Evolutionary conservation across 2,888 invertebrate species (phyloP).

Genomic region (Smittia sp.): DNA sequence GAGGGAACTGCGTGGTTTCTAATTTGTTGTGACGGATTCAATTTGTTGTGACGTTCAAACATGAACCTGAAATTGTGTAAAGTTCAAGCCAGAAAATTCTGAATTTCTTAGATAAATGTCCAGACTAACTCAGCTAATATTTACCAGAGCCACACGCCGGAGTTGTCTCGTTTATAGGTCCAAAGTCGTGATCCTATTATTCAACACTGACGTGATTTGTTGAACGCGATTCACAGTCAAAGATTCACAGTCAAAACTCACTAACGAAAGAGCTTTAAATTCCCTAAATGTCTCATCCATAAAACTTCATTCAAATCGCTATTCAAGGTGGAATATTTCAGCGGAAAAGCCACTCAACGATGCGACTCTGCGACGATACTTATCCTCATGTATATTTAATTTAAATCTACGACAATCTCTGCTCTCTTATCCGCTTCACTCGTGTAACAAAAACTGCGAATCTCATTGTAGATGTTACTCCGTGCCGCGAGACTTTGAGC

Average conservation of each 20-base stretch:
- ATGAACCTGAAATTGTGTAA: too few relatives aligned
- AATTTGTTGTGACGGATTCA: too few relatives aligned
- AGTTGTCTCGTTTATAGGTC: too few relatives aligned
- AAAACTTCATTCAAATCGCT: constrained; percentile 7
- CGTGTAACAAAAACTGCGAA: background rate
- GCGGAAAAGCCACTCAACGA: background rate
- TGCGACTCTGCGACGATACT: background rate
- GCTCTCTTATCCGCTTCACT: background rate
- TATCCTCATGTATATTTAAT: constrained; percentile 23
- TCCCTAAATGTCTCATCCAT: background rate
- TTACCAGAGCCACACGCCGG: too few relatives aligned
- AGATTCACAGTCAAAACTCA: background rate
- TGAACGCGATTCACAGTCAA: too few relatives aligned
- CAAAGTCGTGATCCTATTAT: too few relatives aligned
- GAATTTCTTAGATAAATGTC: too few relatives aligned
- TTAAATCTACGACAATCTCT: constrained; percentile 16
- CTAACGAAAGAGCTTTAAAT: background rate
- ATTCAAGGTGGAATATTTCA: background rate
- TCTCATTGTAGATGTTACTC: constrained; percentile 9
- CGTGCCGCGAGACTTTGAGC: background rate
- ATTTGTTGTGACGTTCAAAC: too few relatives aligned
- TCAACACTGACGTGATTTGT: too few relatives aligned
- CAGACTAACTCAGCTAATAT: too few relatives aligned
- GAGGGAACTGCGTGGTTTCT: too few relatives aligned
- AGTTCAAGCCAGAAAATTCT: too few relatives aligned